Conservation (phyloP, 2,888 invertebrate genomes). For the Synanthedon formicaeformis region DNA sequence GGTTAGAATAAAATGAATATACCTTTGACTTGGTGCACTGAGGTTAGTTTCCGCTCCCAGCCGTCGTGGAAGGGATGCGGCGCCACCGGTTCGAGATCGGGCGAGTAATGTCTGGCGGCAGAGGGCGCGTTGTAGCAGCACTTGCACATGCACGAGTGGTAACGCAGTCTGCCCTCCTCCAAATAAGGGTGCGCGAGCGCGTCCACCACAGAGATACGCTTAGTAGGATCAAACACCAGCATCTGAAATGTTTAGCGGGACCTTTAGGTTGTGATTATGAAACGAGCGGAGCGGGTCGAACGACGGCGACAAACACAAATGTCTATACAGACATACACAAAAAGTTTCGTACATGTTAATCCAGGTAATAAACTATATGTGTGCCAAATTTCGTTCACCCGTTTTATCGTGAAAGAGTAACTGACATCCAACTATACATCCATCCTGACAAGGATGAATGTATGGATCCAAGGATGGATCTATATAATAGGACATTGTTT, state of each 20-base stretch:
- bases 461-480: too few relatives aligned
- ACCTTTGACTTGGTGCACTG: constrained; percentile 97
- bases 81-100: constrained; percentile 93
- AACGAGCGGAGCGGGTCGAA: too few relatives aligned
- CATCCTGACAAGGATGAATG: too few relatives aligned
- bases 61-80: constrained; percentile 92
- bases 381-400: too few relatives aligned
- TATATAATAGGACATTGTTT: too few relatives aligned
- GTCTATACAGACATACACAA: too few relatives aligned
- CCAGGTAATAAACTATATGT: too few relatives aligned
- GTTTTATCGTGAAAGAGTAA: too few relatives aligned
- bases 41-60: constrained; percentile 95
- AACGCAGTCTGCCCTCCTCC: constrained; percentile 97
- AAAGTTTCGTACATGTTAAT: too few relatives aligned
- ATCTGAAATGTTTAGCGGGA: constrained; percentile 72
- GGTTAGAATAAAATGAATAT: constrained; percentile 5
- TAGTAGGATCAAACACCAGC: constrained; percentile 98
- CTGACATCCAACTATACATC: too few relatives aligned
- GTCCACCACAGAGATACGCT: constrained; percentile 93
- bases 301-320: too few relatives aligned
- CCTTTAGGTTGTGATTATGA: too few relatives aligned
- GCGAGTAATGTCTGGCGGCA: constrained; percentile 82
- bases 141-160: constrained; percentile 99
- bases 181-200: constrained; percentile 97
- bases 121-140: constrained; percentile 83